Percentiles rank a stretch among this genome's conserved stretches.
phyloP scores from a whole-genome alignment of 2,888 invertebrate genomes.

The Tromatobia lineatoria region DNA sequence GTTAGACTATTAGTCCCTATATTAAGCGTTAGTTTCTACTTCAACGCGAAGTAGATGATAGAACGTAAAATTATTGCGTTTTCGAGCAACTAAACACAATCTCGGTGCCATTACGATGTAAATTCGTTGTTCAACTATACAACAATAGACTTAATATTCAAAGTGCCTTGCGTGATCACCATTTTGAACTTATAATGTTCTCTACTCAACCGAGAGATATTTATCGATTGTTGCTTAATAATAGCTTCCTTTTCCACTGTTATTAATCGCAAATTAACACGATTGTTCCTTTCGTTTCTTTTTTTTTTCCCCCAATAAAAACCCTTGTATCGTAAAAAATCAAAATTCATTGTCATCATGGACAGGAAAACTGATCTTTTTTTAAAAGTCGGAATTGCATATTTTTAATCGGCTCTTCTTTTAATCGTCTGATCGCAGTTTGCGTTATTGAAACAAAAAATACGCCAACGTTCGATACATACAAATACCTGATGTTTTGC shows the following conservation, averaged over 20 bases:
- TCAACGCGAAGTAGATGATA: background rate
- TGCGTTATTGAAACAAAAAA: conserved; percentile 9
- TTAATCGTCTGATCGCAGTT: conserved; percentile 22
- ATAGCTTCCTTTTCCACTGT: conserved; percentile 30
- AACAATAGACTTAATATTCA: conserved; percentile 9
- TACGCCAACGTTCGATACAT: conserved; percentile 24
- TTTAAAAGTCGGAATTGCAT: conserved; percentile 9
- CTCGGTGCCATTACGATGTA: conserved; percentile 23
- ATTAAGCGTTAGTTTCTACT: conserved; percentile 1
- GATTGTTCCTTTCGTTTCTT: background rate
- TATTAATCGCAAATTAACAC: background rate
- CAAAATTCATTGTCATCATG: conserved; percentile 7
- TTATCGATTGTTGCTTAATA: conserved; percentile 52
- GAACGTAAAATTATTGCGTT: conserved; percentile 1
- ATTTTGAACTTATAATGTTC: conserved; percentile 18
- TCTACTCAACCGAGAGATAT: conserved; percentile 30
- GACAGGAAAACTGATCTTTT: background rate
- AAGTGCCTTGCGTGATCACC: conserved; percentile 21
- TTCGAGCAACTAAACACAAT: background rate
- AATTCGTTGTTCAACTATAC: conserved; percentile 29
- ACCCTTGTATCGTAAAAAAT: background rate
- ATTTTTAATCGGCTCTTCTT: conserved; percentile 17
- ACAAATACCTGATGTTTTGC: conserved; percentile 23
- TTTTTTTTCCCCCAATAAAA: background rate
- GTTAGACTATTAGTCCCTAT: background rate